Percentiles rank a stretch among this genome's conserved stretches.
Evolutionary conservation across 2,113 vertebrate species (phyloP).

Genomic region (Spermophilus dauricus): DNA sequence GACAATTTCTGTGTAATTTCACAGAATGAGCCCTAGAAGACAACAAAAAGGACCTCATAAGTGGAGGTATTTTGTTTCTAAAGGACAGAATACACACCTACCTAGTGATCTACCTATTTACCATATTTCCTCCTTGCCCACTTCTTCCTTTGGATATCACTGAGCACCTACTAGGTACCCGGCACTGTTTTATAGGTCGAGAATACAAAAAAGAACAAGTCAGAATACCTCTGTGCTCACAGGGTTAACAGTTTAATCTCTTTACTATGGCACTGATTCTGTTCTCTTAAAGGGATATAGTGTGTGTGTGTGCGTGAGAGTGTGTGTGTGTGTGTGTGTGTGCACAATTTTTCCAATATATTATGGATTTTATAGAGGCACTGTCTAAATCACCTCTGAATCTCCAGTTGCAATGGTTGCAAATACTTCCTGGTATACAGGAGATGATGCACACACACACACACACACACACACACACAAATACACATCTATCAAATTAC

Average conservation of each 20-base stretch:
- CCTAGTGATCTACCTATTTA: neutral
- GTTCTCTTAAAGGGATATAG: neutral
- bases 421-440: neutral
- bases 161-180: neutral
- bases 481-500: neutral
- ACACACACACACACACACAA: neutral
- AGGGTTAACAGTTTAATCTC: neutral
- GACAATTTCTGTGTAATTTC: neutral
- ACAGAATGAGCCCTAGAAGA: neutral
- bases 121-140: neutral
- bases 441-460: neutral
- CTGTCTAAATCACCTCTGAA: neutral
- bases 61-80: neutral
- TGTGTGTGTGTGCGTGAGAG: no score
- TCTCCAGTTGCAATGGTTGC: neutral
- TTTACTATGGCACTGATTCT: neutral
- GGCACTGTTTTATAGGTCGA: neutral
- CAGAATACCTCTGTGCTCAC: rapidly evolving
- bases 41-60: neutral
- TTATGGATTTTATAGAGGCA: neutral
- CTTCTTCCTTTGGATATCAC: neutral
- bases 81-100: neutral
- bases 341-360: neutral
- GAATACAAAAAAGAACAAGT: neutral
- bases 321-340: no score